Percentiles rank a stretch among this genome's conserved stretches.
Evolutionary conservation across 2,113 vertebrate genomes (phyloP).

Genomic region (Neotoma lepida): DNA sequence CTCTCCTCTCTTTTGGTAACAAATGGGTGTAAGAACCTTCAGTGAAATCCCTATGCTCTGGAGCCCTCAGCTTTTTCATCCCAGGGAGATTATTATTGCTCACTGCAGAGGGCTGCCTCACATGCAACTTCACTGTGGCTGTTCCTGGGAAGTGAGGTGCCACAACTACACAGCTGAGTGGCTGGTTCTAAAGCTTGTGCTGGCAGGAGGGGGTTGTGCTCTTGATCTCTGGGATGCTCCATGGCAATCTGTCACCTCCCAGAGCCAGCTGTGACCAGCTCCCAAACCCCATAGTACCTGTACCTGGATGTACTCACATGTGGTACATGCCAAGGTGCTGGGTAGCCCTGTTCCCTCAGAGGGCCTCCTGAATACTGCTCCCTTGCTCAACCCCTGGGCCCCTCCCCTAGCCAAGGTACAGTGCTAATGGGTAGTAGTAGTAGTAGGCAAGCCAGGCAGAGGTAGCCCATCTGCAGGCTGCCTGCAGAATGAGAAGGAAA

Average conservation of each 20-base stretch:
- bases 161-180: neutral
- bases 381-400: neutral
- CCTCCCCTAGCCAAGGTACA: neutral
- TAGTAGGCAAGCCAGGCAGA: neutral
- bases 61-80: neutral
- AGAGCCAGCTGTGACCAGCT: neutral
- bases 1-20: neutral
- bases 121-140: accelerated
- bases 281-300: neutral
- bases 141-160: neutral
- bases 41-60: neutral
- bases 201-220: accelerated
- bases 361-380: neutral
- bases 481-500: neutral
- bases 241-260: neutral
- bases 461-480: neutral
- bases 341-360: neutral
- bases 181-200: neutral
- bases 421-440: neutral
- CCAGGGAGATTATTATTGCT: neutral
- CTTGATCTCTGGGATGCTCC: neutral
- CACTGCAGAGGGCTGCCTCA: neutral
- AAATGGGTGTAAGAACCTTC: neutral
- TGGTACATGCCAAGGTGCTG: accelerated
- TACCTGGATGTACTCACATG: neutral